Percentiles rank a stretch among this genome's conserved stretches.
Evolutionary conservation across 1,140 invertebrate genomes (phyloP).

Genomic region (Bombus pyrosoma): DNA sequence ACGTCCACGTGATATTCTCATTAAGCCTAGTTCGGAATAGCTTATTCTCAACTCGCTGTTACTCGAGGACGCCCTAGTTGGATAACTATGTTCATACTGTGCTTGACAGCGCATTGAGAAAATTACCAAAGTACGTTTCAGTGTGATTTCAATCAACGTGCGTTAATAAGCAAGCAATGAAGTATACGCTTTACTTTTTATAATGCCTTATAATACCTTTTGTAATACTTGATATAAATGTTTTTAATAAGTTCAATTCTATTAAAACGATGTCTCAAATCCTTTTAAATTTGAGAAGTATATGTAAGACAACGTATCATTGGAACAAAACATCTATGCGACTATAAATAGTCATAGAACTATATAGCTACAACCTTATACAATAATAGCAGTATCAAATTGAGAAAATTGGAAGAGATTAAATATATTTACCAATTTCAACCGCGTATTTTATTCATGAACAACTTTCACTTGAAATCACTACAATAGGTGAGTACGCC

Average conservation of each 20-base stretch:
- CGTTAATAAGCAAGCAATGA: background rate
- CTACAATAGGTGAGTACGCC: background rate
- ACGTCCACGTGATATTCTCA: constrained; percentile 37
- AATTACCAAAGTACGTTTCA: constrained; percentile 27
- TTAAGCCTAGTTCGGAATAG: constrained; percentile 34
- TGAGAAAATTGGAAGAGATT: background rate
- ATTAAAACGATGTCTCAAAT: background rate
- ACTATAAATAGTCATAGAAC: background rate
- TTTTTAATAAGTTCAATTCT: background rate
- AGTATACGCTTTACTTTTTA: background rate
- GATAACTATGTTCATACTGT: constrained; percentile 32
- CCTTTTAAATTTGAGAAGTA: background rate
- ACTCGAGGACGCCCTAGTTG: constrained; percentile 26
- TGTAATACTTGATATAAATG: background rate
- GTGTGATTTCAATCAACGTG: background rate
- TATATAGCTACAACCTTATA: background rate
- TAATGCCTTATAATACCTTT: no score
- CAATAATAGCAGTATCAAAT: background rate
- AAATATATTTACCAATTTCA: background rate
- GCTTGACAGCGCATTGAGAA: background rate
- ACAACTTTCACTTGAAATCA: background rate
- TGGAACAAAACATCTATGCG: background rate
- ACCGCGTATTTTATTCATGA: background rate
- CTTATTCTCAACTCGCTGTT: constrained; percentile 35
- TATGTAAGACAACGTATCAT: background rate